Conservation (phyloP, 2,888 invertebrate genomes). For the Phlogophora meticulosa region DNA sequence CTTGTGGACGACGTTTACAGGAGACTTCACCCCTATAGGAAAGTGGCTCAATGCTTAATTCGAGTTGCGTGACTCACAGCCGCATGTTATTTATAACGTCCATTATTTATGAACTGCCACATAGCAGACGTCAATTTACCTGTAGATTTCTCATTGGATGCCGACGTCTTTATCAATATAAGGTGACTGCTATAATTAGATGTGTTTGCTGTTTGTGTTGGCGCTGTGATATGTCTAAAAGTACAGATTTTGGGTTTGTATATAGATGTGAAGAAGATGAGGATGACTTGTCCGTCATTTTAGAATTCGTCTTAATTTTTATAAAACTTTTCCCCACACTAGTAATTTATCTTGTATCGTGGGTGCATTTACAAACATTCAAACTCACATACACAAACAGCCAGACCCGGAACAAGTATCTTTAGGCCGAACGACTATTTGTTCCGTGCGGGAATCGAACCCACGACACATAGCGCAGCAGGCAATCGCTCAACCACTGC, state of each 20-base stretch:
- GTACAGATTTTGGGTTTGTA: neutral
- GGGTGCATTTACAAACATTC: no score
- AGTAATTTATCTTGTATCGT: no score
- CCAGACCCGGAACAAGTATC: no score
- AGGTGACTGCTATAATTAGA: slow-evolving; percentile 56
- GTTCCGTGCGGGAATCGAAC: no score
- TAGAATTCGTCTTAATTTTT: no score
- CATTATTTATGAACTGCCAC: slow-evolving; percentile 49
- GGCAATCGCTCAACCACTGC: no score
- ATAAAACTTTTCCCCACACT: no score
- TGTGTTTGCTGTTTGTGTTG: slow-evolving; percentile 6
- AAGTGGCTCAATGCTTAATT: slow-evolving; percentile 19
- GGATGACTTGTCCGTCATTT: no score
- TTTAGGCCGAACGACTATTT: no score
- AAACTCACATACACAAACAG: no score
- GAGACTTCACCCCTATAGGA: neutral
- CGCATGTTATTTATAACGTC: slow-evolving; percentile 35
- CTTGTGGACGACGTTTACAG: neutral
- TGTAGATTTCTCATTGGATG: slow-evolving; percentile 47
- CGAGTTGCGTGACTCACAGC: slow-evolving; percentile 13
- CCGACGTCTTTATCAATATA: slow-evolving; percentile 58
- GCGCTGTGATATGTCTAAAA: neutral
- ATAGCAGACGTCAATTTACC: slow-evolving; percentile 57
- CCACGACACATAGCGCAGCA: no score
- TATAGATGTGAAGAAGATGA: no score